A percentile compares a stretch with the other conserved stretches of the same genome.
Evolutionary conservation across 2,888 invertebrate genomes (phyloP).

Genomic region (Synergus japonicus): DNA sequence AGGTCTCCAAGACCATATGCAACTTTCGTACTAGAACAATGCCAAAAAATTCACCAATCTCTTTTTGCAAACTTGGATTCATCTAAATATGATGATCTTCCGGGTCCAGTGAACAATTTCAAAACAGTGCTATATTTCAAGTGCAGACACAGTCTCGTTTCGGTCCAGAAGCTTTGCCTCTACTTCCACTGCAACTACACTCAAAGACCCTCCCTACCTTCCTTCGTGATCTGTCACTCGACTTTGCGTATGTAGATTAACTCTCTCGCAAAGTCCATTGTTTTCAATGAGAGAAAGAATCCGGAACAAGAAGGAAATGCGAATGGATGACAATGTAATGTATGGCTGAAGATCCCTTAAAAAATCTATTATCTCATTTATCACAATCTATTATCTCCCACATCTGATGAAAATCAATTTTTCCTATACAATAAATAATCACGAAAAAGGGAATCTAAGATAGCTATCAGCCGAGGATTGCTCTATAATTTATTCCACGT

Average conservation of each 20-base stretch:
- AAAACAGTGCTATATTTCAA: neutral
- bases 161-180: neutral
- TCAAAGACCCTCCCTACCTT: constrained; percentile 51
- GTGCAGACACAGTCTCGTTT: constrained; percentile 2
- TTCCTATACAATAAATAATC: neutral
- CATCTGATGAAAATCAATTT: too few species aligned
- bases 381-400: neutral
- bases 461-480: neutral
- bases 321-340: neutral
- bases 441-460: neutral
- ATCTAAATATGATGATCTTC: too few species aligned
- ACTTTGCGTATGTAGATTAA: constrained; percentile 75
- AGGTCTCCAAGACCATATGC: too few species aligned
- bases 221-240: constrained; percentile 72
- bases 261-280: constrained; percentile 68
- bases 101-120: too few species aligned
- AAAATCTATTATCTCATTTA: neutral
- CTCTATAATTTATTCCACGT: neutral
- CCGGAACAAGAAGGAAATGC: neutral
- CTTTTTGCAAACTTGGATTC: too few species aligned
- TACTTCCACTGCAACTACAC: neutral
- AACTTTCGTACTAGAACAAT: too few species aligned
- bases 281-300: constrained; percentile 57
- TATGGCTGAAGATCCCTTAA: neutral
- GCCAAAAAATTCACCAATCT: too few species aligned